Evolutionary conservation across 2,888 invertebrate genomes (phyloP), one percentile per base, ranked within the genome.

Genomic region (Phyto melanocephala): DNA sequence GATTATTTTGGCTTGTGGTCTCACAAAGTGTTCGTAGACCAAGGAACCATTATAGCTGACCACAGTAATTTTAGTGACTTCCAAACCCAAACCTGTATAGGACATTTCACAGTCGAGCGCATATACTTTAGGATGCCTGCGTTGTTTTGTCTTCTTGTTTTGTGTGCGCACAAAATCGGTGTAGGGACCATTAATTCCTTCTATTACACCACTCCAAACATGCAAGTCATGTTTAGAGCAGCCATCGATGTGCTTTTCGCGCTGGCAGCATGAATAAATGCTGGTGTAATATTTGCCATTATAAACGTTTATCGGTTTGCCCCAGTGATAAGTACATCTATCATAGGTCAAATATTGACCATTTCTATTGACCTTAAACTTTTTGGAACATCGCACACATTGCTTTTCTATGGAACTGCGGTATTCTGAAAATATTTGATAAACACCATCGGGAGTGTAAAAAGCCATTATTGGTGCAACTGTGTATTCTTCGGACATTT

Each of bases 51-150:
- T 94, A 35, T 94, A 91, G 40, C 93, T 93, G 71, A 98, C 94
- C 70, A 99, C 94, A 7, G 98, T 97, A 33, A 99, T 94, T 90
- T 97, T 95, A 20, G 96, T 95, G 71, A 98, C 91, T 90, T 99
- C 98, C 60, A 96, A 92, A 1, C 99, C 99, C 20, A 93, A 92
- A 0, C 94, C 94, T 4, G 98, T 98, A 90, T 95, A 98, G 86
- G 97, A 96, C 99, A 99, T 99, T 92, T 99, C 99, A 90, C 99
- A 98, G 91, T 99, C 99, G 24, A 99, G 90, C 0, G 97, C 96
- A 90, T 95, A 98, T 1, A 96, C 94, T 58, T 84, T 86, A 0
- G 81, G 15, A 45, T 54, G 47, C 10, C 60, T 68, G 28, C 4
- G 28, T 5, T 45, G 37, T 6, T 11, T 15, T 7, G 13, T 15